A percentile compares a stretch with the other conserved stretches of the same genome.
phyloP scores from a whole-genome alignment of 1,140 invertebrate species.

The Akabosia matsudoensis region DNA sequence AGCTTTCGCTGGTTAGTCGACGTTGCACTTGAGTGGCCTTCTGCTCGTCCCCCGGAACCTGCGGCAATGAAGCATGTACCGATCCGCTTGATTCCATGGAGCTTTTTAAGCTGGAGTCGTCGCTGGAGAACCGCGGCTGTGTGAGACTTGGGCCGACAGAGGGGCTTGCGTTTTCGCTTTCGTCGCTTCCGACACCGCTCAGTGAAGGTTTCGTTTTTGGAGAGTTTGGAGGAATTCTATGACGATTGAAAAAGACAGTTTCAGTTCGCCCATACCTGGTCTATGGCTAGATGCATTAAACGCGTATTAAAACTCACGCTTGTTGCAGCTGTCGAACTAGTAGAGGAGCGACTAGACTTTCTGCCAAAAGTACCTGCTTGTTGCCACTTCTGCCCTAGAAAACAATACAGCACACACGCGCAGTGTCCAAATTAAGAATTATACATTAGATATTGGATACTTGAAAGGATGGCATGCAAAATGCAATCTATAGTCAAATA shows the following conservation, averaged over 20 bases:
- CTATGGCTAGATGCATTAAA: too few species aligned
- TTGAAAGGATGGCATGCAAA: too few species aligned
- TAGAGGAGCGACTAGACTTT: slow-evolving; percentile 13
- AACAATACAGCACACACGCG: neutral
- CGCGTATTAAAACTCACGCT: too few species aligned
- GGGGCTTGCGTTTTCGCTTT: slow-evolving; percentile 63
- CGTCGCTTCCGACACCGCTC: slow-evolving; percentile 60
- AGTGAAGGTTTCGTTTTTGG: slow-evolving; percentile 24
- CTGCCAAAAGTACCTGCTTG: slow-evolving; percentile 18
- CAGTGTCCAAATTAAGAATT: neutral
- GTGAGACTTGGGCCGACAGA: slow-evolving; percentile 76
- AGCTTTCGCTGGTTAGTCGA: slow-evolving; percentile 29
- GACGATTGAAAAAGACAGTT: neutral
- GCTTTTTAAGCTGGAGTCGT: slow-evolving; percentile 44
- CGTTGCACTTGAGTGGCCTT: slow-evolving; percentile 29
- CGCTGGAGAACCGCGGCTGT: slow-evolving; percentile 55
- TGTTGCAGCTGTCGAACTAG: slow-evolving; percentile 3
- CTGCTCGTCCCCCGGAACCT: slow-evolving; percentile 17
- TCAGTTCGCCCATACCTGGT: too few species aligned
- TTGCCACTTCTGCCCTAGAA: slow-evolving; percentile 22
- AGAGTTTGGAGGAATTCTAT: slow-evolving; percentile 21
- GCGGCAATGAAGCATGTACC: slow-evolving; percentile 28
- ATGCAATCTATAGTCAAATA: neutral
- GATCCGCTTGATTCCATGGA: slow-evolving; percentile 40
- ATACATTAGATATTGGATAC: neutral